These are phyloP conservation scores for Hirudo medicinalis DNA, from an alignment of 1,140 invertebrate genomes.

Conservation along the genomic window DNA sequence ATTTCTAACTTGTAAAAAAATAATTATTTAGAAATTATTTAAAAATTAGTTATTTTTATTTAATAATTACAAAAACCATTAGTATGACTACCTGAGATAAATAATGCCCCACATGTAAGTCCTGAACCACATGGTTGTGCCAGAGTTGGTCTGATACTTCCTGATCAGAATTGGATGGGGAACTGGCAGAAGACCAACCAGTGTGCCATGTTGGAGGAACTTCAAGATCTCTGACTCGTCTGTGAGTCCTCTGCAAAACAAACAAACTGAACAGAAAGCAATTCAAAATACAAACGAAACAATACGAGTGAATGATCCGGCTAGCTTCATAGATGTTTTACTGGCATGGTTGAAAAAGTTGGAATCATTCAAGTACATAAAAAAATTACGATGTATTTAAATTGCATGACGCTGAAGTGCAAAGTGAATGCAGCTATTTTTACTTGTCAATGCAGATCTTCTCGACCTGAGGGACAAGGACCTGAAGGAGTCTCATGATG, in stretches of 20 bases:
- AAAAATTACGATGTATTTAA: too few relatives aligned
- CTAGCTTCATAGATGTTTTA: background rate
- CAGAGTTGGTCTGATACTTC: constrained; percentile 94
- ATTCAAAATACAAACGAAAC: too few relatives aligned
- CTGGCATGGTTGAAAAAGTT: background rate
- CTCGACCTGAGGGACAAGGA: constrained; percentile 96
- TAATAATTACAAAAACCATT: too few relatives aligned
- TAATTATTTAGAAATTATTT: constrained; percentile 4
- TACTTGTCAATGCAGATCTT: constrained; percentile 99
- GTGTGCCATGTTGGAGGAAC: constrained; percentile 93
- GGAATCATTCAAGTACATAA: background rate
- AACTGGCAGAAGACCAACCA: constrained; percentile 91
- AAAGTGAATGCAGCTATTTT: constrained; percentile 29
- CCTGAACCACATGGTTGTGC: constrained; percentile 95
- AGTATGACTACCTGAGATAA: constrained; percentile 62
- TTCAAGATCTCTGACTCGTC: constrained; percentile 98
- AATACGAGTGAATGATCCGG: background rate
- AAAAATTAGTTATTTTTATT: background rate
- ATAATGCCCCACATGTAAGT: constrained; percentile 99
- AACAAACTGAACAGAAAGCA: background rate
- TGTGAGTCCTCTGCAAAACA: constrained; percentile 69
- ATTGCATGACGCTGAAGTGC: too few relatives aligned
- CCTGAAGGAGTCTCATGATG: constrained; percentile 94
- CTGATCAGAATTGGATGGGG: constrained; percentile 97
- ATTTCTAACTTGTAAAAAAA: constrained; percentile 15